Evolutionary conservation across 2,797 vertebrate genomes (phyloP), one percentile per base, ranked within the genome.

Genomic region (Cetoscarus ocellatus): DNA sequence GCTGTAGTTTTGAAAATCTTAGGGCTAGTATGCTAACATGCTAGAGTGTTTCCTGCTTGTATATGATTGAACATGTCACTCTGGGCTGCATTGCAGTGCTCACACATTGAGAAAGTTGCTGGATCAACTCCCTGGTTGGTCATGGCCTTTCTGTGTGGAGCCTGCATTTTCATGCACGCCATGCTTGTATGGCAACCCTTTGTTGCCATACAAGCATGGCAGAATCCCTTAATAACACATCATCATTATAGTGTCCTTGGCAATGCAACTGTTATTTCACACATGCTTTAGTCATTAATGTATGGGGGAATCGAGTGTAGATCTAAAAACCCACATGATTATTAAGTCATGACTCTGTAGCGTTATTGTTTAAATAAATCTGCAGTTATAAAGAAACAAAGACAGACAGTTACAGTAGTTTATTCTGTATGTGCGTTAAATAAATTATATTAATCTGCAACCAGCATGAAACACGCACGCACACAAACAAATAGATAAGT

Each of bases 291-390:
- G 53, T 72, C 51, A 59, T 1, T 64, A 45, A 61, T 47, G 66
- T 62, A 54, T 27, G 62, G 35, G 68, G 68, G 61, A 59, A 47
- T 93, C 90, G 50, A 85, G 77, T 85, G 1, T 92, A 94, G 0
- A 1, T 94, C 93, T 11, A 87, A 55, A 95, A 79, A 80, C 95
- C 96, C 82, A 96, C 96, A 58, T 96, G 96, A 97, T 94, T 0
- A 81, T 82, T 63, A 94, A 95, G 27, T 94, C 44, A 87, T 91
- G 27, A 94, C 94, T 66, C 84, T 82, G 76, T 93, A 94, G 38
- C 8, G 14, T 7, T 11, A 14, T 51, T 11, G 58, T 59, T 72
- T 17, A 34, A 15, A 51, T 7, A 15, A 49, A 49, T 10, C 27
- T 10, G 36, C 10, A 11, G 17, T 19, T 53, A 56, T 44, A 69